Evolutionary conservation across 2,113 vertebrate species (phyloP).

Genomic region (Tenebrosternarchus preto): DNA sequence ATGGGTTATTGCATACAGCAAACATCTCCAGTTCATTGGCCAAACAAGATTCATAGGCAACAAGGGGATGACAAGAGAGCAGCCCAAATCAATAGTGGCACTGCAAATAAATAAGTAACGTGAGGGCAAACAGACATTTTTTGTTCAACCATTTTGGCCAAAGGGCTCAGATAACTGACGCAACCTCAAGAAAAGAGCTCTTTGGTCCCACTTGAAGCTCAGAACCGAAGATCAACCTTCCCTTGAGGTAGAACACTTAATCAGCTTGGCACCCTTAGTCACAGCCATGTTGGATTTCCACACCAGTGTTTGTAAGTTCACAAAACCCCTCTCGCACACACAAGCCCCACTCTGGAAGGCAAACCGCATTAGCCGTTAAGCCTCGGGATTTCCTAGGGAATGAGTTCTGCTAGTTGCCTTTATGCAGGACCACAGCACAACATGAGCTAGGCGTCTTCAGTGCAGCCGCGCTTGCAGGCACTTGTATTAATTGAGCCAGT

Average conservation of each 20-base stretch:
- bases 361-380: conserved; percentile 63
- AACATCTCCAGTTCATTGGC: conserved; percentile 70
- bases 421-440: conserved; percentile 65
- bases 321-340: conserved; percentile 54
- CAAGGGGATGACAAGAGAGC: conserved; percentile 62
- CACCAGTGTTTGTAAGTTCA: conserved; percentile 29
- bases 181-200: conserved; percentile 48
- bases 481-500: conserved; percentile 77
- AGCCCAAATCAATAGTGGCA: conserved; percentile 66
- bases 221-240: conserved; percentile 50
- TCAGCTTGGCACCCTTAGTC: conserved; percentile 43
- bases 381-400: conserved; percentile 59
- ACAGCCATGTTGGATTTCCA: conserved; percentile 12
- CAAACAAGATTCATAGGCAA: conserved; percentile 67
- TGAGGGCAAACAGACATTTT: conserved; percentile 64
- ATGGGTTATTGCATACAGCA: conserved; percentile 69
- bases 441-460: conserved; percentile 60
- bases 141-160: conserved; percentile 52
- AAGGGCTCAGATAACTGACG: conserved; percentile 39
- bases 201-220: background rate
- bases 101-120: conserved; percentile 57
- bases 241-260: conserved; percentile 55
- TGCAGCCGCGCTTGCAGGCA: conserved; percentile 69
- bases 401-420: conserved; percentile 56
- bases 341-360: conserved; percentile 60